Conservation (phyloP, 2,888 invertebrate genomes). For the Aporophyla nigra region DNA sequence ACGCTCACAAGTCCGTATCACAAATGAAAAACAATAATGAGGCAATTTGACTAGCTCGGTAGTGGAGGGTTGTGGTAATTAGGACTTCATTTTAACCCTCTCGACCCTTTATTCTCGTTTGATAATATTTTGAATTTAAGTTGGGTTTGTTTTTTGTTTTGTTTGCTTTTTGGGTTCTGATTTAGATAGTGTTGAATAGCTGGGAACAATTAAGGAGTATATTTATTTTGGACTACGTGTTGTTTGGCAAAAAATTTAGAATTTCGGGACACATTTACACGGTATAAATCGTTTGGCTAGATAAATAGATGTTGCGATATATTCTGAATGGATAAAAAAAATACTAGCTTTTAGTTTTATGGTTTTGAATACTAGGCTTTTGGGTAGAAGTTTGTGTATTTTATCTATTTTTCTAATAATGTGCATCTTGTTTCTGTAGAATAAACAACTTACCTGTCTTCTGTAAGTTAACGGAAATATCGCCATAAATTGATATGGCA, state of each 20-base stretch:
- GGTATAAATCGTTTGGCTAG: too few species aligned
- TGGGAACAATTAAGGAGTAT: neutral
- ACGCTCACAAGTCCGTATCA: slow-evolving; percentile 50
- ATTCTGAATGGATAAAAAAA: neutral
- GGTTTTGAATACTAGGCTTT: too few species aligned
- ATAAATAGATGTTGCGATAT: neutral
- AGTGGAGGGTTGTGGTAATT: slow-evolving; percentile 61
- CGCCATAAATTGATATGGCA: neutral
- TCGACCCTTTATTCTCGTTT: slow-evolving; percentile 42
- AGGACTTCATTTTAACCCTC: slow-evolving; percentile 51
- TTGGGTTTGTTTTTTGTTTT: slow-evolving; percentile 15
- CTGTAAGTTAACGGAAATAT: too few species aligned
- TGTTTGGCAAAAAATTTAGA: neutral
- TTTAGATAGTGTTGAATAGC: slow-evolving; percentile 4
- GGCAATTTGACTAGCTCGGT: slow-evolving; percentile 72
- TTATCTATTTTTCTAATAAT: too few species aligned
- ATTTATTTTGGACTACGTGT: neutral
- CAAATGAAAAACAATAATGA: slow-evolving; percentile 82
- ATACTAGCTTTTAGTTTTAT: too few species aligned
- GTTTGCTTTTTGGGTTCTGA: slow-evolving; percentile 19
- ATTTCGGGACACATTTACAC: neutral
- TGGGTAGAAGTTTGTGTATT: too few species aligned
- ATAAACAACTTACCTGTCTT: too few species aligned
- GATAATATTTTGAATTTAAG: slow-evolving; percentile 37
- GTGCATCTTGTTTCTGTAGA: too few species aligned